Evolutionary conservation across 2,113 vertebrate species (phyloP).

Genomic region (Passer domesticus): DNA sequence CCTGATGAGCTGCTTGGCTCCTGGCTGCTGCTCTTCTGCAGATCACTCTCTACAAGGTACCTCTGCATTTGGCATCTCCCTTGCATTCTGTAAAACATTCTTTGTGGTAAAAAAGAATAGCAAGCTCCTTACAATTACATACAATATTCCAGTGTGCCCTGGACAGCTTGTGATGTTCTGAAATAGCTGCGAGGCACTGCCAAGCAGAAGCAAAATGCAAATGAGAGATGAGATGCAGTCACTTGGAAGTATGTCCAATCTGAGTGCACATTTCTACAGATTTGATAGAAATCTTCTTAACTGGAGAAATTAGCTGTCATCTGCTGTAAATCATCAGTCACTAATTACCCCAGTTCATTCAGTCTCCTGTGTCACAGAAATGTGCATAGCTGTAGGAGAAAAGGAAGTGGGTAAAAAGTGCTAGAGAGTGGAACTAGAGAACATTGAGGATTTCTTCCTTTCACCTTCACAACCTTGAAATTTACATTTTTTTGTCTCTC

Average conservation of each 20-base stretch:
- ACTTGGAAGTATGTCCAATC: slow-evolving; percentile 16
- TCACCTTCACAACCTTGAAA: neutral
- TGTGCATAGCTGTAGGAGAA: neutral
- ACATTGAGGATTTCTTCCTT: neutral
- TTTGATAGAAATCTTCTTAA: slow-evolving; percentile 46
- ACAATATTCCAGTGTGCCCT: neutral
- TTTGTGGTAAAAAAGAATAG: neutral
- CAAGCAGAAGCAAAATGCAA: slow-evolving; percentile 10
- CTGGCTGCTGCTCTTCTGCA: neutral
- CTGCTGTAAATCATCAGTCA: slow-evolving; percentile 15
- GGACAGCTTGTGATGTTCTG: slow-evolving; percentile 9
- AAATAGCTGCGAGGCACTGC: neutral
- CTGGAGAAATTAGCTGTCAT: slow-evolving; percentile 58
- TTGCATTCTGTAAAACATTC: neutral
- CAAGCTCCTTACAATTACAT: neutral
- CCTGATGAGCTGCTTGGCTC: neutral
- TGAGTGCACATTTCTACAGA: neutral
- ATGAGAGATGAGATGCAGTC: neutral
- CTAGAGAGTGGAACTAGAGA: neutral
- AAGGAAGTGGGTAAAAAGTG: neutral
- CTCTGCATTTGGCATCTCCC: neutral
- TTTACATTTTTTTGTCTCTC: neutral
- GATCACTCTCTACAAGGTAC: neutral
- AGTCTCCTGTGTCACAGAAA: neutral
- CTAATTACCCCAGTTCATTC: slow-evolving; percentile 1